Percentiles rank a stretch among this genome's conserved stretches.
phyloP scores from a whole-genome alignment of 2,888 invertebrate genomes.

The Epirrita christyi region DNA sequence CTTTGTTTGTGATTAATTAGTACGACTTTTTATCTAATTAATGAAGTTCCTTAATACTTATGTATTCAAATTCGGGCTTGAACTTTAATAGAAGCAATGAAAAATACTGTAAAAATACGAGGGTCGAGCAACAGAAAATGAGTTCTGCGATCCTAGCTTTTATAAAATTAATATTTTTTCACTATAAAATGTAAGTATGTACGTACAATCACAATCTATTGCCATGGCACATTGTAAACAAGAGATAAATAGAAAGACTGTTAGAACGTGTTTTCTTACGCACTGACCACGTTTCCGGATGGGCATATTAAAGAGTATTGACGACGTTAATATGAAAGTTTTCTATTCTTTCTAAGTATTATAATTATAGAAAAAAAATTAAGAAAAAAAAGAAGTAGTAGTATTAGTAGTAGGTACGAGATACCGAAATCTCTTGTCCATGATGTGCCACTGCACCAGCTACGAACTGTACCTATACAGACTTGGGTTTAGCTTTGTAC shows the following conservation, averaged over 20 bases:
- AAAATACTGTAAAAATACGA: background rate
- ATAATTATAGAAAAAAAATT: too few relatives aligned
- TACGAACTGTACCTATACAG: background rate
- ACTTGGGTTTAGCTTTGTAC: constrained; percentile 15
- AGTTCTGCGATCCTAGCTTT: background rate
- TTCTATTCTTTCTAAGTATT: too few relatives aligned
- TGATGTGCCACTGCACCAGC: constrained; percentile 1
- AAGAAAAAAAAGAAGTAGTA: too few relatives aligned
- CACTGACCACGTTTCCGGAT: too few relatives aligned
- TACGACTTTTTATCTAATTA: constrained; percentile 2
- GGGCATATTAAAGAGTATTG: too few relatives aligned
- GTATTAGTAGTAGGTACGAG: too few relatives aligned
- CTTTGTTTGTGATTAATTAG: constrained; percentile 14
- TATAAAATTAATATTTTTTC: background rate
- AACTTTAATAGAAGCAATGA: background rate
- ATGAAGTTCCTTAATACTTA: constrained; percentile 3
- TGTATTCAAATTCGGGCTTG: background rate
- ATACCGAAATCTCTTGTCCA: background rate
- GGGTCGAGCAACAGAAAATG: background rate
- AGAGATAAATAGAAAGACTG: too few relatives aligned
- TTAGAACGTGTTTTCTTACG: too few relatives aligned
- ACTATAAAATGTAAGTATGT: background rate
- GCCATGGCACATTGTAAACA: background rate
- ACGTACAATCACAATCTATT: background rate
- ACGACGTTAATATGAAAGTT: too few relatives aligned